Evolutionary conservation across 1,140 invertebrate genomes (phyloP).

Genomic region (Elysia chlorotica): DNA sequence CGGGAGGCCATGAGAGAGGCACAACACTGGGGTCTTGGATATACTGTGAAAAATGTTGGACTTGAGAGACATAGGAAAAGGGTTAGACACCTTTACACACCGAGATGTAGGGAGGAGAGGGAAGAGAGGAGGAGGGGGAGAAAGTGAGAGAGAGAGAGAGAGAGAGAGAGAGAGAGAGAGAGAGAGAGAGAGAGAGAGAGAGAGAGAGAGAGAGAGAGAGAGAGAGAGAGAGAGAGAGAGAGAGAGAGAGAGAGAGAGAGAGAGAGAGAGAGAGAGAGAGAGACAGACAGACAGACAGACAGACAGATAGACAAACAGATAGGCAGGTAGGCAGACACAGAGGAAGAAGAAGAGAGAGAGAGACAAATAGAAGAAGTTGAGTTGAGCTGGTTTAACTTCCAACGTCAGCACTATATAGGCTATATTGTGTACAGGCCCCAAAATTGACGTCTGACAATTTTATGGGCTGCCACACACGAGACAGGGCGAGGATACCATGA

Average conservation of each 20-base stretch:
- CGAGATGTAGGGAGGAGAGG: not conserved
- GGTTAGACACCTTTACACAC: too few relatives aligned
- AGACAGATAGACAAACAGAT: not conserved
- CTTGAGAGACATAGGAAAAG: too few relatives aligned
- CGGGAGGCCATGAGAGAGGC: too few relatives aligned
- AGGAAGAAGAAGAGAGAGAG: not conserved
- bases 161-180: not conserved
- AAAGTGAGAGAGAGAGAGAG: not conserved
- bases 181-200: not conserved
- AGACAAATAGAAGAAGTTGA: not conserved
- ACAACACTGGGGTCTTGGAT: too few relatives aligned
- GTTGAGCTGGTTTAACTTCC: too few relatives aligned
- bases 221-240: not conserved
- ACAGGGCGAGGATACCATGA: too few relatives aligned
- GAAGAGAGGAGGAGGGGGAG: not conserved
- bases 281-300: not conserved
- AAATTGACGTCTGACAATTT: too few relatives aligned
- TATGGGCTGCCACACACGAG: too few relatives aligned
- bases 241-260: not conserved
- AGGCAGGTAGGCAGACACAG: not conserved
- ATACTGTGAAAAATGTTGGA: too few relatives aligned
- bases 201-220: not conserved
- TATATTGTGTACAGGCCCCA: too few relatives aligned
- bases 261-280: not conserved
- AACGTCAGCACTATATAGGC: too few relatives aligned